Evolutionary conservation across 2,113 vertebrate genomes (phyloP), one percentile per base, ranked within the genome.

Genomic region (Dolichallabes microphthalmus): DNA sequence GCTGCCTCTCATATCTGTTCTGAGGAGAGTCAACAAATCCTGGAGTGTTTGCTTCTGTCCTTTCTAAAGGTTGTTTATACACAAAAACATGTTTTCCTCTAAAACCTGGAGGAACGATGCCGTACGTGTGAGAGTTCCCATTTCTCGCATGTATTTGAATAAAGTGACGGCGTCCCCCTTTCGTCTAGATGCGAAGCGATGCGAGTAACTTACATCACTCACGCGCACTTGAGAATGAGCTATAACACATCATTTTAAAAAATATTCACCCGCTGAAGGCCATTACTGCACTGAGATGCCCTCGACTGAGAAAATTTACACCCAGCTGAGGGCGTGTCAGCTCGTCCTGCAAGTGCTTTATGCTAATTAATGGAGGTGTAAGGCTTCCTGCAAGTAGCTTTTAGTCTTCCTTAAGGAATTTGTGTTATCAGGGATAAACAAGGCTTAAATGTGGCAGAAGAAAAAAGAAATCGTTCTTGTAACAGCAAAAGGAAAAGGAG

Each of bases 231-330:
- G 87, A 87, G 89, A 84, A 91, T 81, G 87, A 91, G 88, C 88
- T 90, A 92, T 69, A 63, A 90, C 86, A 92, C 88, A 88, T 92
- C 90, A 92, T 89, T 86, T 86, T 89, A 88, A 86, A 82, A 88
- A 88, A 27, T 22, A 77, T 58, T 11, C 90, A 86, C 60, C 90
- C 88, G 87, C 87, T 83, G 22, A 0, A 87, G 85, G 75, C 89
- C 87, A 90, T 91, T 88, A 91, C 80, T 88, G 88, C 82, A 75
- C 75, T 9, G 57, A 66, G 74, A n/a, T 66, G 78, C 82, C 84
- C 64, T 78, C 58, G 39, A 25, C 89, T 85, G 71, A 74, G 86
- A 86, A 87, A 58, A 81, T 77, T 57, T 58, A 64, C n/a, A 81
- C 76, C 58, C 5, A 35, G 79, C 71, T 82, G 77, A 86, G 50